Percentiles rank a stretch among this genome's conserved stretches.
Evolutionary conservation across 2,888 invertebrate genomes (phyloP).

Genomic region (Nysson spinosus): DNA sequence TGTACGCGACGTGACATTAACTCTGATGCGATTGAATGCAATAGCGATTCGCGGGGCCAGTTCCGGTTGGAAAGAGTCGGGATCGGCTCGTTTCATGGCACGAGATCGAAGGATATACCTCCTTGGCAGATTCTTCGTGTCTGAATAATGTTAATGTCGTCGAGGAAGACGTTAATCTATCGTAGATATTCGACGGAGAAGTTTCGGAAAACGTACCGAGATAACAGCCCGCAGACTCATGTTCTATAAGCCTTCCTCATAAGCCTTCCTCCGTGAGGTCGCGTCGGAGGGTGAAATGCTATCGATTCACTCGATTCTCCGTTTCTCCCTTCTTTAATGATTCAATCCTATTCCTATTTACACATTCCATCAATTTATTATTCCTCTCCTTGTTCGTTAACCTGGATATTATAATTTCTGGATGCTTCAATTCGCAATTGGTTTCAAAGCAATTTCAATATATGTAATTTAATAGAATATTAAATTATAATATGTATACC

Average conservation of each 20-base stretch:
- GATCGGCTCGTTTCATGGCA: constrained; percentile 19
- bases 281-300: background rate
- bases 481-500: too few relatives aligned
- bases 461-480: too few relatives aligned
- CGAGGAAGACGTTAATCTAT: constrained; percentile 49
- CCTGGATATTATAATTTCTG: too few relatives aligned
- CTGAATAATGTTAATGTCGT: constrained; percentile 51
- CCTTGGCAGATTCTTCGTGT: constrained; percentile 22
- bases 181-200: constrained; percentile 26
- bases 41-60: constrained; percentile 33
- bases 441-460: too few relatives aligned
- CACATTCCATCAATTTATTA: background rate
- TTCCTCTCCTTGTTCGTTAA: too few relatives aligned
- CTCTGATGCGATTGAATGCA: constrained; percentile 44
- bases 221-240: constrained; percentile 11
- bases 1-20: constrained; percentile 39
- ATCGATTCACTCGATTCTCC: background rate
- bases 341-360: background rate
- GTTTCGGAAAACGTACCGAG: constrained; percentile 44
- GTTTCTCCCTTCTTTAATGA: background rate
- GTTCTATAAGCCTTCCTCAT: background rate
- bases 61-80: constrained; percentile 35
- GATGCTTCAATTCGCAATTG: too few relatives aligned
- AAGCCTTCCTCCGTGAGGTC: background rate
- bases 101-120: constrained; percentile 50